These are phyloP conservation scores for Glaucidium brasilianum DNA, from an alignment of 2,113 vertebrate genomes.

Conservation along the genomic window DNA sequence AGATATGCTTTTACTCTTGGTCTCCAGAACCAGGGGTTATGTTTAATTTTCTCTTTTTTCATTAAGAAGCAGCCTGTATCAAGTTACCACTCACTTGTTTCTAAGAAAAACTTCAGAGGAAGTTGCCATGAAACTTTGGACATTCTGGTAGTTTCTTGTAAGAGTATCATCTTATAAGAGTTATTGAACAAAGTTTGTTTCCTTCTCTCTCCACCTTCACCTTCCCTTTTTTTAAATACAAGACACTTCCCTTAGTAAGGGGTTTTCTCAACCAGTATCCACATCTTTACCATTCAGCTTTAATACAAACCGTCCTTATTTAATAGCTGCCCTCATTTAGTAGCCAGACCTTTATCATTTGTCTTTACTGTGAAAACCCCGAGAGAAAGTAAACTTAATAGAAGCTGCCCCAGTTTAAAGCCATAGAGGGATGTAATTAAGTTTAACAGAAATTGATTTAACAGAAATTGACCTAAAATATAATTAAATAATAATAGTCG, in stretches of 20 bases:
- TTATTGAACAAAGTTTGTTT: background rate
- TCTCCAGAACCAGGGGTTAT: background rate
- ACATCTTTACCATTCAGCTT: slow-evolving; percentile 40
- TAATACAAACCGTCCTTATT: slow-evolving; percentile 45
- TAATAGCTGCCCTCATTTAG: slow-evolving; percentile 51
- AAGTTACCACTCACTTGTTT: background rate
- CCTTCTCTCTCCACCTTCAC: background rate
- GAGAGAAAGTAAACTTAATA: slow-evolving; percentile 69
- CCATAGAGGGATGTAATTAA: slow-evolving; percentile 59
- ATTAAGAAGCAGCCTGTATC: background rate
- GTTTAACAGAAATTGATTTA: slow-evolving; percentile 66
- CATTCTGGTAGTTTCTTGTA: background rate
- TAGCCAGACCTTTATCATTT: slow-evolving; percentile 52
- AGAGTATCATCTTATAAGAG: background rate
- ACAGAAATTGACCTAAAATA: slow-evolving; percentile 66
- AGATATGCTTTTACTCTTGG: background rate
- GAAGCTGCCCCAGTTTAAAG: slow-evolving; percentile 62
- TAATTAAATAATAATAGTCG: slow-evolving; percentile 61
- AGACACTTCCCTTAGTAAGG: background rate
- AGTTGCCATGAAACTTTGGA: background rate
- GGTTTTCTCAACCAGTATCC: background rate
- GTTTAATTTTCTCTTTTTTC: background rate
- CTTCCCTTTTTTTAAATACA: background rate
- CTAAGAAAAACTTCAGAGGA: background rate
- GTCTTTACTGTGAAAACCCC: slow-evolving; percentile 40